Evolutionary conservation across 2,888 invertebrate species (phyloP), one percentile per base, ranked within the genome.

Genomic region (Agriopis aurantiaria): DNA sequence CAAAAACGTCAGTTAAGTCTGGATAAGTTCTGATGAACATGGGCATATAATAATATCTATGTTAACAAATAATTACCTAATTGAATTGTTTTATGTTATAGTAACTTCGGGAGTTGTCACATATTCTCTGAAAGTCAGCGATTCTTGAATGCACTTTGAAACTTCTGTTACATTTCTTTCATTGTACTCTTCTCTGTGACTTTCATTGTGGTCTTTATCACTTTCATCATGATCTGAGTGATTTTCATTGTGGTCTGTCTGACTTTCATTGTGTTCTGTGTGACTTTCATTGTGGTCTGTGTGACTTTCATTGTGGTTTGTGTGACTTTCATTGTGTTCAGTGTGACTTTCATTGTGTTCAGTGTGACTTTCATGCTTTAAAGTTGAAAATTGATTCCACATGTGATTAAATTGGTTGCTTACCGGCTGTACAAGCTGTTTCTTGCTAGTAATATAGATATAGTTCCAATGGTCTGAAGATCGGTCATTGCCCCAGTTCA

Each of bases 401-500:
- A 97, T 89, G 75, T 91, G 90, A 67, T 96, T 90, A 87, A 97
- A 97, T 82, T 96, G 95, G 0, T 75, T 86, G 75, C 85, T 91
- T 75, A 95, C 96, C 12, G 94, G 91, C 33, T 88, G 79, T 0
- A 97, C 96, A 58, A 96, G 80, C n/a, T 89, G 85, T 4, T 78
- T 70, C 70, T 96, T 94, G 80, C 94, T 95, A 23, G 96, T 96
- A 67, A 97, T 93, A 58, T 96, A 85, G 5, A 97, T 91, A 80
- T 96, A 96, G 84, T 97, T 97, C 91, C 95, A 96, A 84, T 97
- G 96, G 68, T 96, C 96, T 69, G 95, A 95, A 69, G 96, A 95
- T 49, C 96, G 97, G 81, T 96, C 95, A 80, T 95, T 91, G 12
- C 97, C 97, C 97, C 97, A 97, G 86, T 97, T 97, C 74, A 97